Evolutionary conservation across 1,140 invertebrate species (phyloP).

Genomic region (Drosophila nannoptera): DNA sequence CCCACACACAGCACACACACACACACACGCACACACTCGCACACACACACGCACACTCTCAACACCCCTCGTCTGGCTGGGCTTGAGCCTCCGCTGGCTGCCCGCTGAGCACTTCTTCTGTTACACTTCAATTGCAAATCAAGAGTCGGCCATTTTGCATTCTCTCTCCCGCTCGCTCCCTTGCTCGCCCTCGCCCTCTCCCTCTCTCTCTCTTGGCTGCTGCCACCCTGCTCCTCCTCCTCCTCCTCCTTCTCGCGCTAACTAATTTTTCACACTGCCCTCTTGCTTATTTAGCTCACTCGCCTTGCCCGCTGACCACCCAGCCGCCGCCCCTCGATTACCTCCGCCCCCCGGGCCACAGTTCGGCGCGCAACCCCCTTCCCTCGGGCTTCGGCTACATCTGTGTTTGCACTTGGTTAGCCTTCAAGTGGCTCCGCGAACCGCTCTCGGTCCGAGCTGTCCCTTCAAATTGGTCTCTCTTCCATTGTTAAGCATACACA

Average conservation of each 20-base stretch:
- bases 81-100: neutral
- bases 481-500: no score
- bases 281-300: conserved; percentile 59
- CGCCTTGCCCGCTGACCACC: conserved; percentile 6
- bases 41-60: neutral
- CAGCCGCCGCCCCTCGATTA: neutral
- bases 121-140: conserved; percentile 71
- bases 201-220: neutral
- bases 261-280: conserved; percentile 53
- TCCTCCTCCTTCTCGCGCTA: neutral
- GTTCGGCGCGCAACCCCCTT: neutral
- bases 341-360: neutral
- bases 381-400: neutral
- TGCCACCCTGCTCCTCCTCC: neutral
- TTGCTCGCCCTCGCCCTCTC: neutral
- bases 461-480: conserved; percentile 69
- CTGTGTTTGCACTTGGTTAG: conserved; percentile 27
- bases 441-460: conserved; percentile 30
- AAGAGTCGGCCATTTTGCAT: conserved; percentile 64
- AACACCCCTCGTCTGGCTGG: neutral
- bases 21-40: no score
- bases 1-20: neutral
- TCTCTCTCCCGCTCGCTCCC: neutral
- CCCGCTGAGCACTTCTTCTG: conserved; percentile 49
- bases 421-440: conserved; percentile 20